Evolutionary conservation across 2,113 vertebrate genomes (phyloP).

Genomic region (Zingel zingel): DNA sequence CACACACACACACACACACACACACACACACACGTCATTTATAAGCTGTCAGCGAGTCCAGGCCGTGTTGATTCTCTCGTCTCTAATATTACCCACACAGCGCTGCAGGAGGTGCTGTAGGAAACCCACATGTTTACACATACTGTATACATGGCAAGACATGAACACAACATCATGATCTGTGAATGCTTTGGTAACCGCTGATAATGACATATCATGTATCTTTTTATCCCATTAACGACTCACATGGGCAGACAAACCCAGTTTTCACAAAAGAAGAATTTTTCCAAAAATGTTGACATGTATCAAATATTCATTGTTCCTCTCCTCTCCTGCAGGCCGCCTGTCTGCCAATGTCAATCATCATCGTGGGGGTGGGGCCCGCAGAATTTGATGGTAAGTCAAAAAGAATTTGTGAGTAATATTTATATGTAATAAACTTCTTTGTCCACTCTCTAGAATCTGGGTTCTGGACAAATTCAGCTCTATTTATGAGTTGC

Average conservation of each 20-base stretch:
- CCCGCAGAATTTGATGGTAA: constrained; percentile 96
- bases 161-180: neutral
- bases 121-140: constrained; percentile 22
- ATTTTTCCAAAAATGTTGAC: neutral
- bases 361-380: constrained; percentile 96
- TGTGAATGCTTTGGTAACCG: neutral
- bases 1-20: neutral
- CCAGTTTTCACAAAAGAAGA: neutral
- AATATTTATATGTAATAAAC: neutral
- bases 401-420: constrained; percentile 31
- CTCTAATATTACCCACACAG: constrained; percentile 53
- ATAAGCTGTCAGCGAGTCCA: constrained; percentile 51
- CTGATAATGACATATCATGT: neutral
- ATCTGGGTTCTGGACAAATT: neutral
- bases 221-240: neutral
- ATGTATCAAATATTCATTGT: neutral
- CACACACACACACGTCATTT: constrained; percentile 53
- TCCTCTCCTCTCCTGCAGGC: constrained; percentile 80
- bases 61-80: constrained; percentile 40
- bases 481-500: neutral
- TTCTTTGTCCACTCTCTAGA: neutral
- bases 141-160: neutral
- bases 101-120: constrained; percentile 21
- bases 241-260: neutral
- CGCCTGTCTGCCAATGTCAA: constrained; percentile 93